Evolutionary conservation across 2,797 vertebrate species (phyloP).

Genomic region (Gymnocypris eckloni): DNA sequence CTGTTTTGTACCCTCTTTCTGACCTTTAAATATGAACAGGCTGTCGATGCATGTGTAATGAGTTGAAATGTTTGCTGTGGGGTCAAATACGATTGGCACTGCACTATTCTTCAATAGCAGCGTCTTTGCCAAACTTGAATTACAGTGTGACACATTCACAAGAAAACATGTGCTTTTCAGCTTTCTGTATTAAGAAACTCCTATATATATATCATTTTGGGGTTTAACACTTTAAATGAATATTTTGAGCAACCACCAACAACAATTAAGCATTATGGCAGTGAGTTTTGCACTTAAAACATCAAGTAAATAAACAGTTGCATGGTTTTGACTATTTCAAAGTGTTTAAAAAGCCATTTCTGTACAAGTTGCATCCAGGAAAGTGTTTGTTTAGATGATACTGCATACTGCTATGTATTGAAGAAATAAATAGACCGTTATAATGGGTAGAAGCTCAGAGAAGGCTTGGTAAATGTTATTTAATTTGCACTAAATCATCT

Average conservation of each 20-base stretch:
- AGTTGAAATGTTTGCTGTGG: not conserved
- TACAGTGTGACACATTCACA: not conserved
- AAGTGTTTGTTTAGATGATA: not conserved
- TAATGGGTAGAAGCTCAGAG: not conserved
- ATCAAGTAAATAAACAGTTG: not conserved
- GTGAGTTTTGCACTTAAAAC: not conserved
- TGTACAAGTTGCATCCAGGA: too few species aligned
- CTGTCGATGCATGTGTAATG: not conserved
- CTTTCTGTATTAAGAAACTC: not conserved
- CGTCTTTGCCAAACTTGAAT: not conserved
- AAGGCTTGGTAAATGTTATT: constrained; percentile 1
- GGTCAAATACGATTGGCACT: too few species aligned
- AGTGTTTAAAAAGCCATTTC: not conserved
- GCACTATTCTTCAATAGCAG: not conserved
- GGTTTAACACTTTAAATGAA: not conserved
- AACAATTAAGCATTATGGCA: not conserved
- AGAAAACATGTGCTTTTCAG: not conserved
- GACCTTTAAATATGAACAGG: constrained; percentile 1
- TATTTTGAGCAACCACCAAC: not conserved
- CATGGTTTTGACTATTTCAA: not conserved
- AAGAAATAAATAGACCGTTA: not conserved
- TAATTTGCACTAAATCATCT: constrained; percentile 7
- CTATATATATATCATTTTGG: not conserved
- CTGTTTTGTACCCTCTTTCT: not conserved
- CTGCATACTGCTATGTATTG: not conserved